A percentile compares a stretch with the other conserved stretches of the same genome.
Evolutionary conservation across 2,797 vertebrate genomes (phyloP).

Genomic region (Poecilia picta): DNA sequence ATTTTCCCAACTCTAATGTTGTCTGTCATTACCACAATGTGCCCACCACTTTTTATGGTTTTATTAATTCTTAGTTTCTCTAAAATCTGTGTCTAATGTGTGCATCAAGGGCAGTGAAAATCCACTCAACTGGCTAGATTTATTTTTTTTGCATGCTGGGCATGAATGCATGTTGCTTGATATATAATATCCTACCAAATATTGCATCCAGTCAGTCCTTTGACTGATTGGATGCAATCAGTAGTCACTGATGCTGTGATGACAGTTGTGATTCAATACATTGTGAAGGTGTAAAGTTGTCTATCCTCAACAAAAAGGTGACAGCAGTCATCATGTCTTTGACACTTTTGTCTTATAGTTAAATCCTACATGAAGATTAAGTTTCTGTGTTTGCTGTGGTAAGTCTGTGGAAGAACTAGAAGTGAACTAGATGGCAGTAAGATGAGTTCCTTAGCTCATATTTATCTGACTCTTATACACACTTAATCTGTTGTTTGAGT

Average conservation of each 20-base stretch:
- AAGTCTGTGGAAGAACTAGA: background rate
- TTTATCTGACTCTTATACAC: background rate
- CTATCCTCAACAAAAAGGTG: background rate
- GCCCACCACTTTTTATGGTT: background rate
- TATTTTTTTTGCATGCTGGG: background rate
- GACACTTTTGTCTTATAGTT: background rate
- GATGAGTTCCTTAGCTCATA: background rate
- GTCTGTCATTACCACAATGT: background rate
- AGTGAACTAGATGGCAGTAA: background rate
- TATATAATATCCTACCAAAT: background rate
- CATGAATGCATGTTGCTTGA: background rate
- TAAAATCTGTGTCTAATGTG: background rate
- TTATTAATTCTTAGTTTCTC: background rate
- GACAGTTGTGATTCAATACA: background rate
- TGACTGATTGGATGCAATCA: background rate
- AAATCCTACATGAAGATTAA: background rate
- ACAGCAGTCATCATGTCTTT: background rate
- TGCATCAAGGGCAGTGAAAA: background rate
- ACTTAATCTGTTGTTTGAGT: background rate
- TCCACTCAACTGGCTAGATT: background rate
- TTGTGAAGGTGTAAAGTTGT: background rate
- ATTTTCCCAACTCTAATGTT: background rate
- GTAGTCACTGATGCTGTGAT: background rate
- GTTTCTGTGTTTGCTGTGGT: background rate
- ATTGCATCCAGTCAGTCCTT: background rate